Percentiles rank a stretch among this genome's conserved stretches.
Evolutionary conservation across 2,888 invertebrate species (phyloP).

Genomic region (Leucophenga montana): DNA sequence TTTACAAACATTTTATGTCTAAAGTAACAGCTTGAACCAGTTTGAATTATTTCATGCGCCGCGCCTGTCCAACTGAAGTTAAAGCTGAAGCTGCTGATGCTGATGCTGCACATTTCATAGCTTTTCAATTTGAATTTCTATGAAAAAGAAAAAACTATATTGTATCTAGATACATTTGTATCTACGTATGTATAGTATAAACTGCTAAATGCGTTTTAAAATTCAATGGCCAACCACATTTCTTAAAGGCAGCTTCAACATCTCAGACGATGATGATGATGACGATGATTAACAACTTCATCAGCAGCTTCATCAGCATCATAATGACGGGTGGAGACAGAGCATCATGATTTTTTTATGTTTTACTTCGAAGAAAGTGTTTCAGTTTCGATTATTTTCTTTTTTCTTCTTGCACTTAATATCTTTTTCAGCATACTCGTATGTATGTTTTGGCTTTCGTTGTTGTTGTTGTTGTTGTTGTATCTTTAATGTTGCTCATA

Average conservation of each 20-base stretch:
- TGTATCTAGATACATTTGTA: background rate
- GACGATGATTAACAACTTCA: background rate
- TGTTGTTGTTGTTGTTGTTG: slow-evolving; percentile 33
- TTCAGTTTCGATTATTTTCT: slow-evolving; percentile 10
- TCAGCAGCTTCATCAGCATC: background rate
- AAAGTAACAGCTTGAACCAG: slow-evolving; percentile 40
- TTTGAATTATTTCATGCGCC: slow-evolving; percentile 39
- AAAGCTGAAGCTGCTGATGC: slow-evolving; percentile 14
- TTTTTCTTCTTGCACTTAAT: slow-evolving; percentile 22
- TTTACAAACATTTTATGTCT: slow-evolving; percentile 26
- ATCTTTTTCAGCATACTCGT: slow-evolving; percentile 40
- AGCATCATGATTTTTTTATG: background rate
- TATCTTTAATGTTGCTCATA: slow-evolving; percentile 54
- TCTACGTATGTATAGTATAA: background rate
- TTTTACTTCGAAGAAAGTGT: slow-evolving; percentile 5
- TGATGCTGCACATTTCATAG: slow-evolving; percentile 43
- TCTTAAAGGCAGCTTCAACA: background rate
- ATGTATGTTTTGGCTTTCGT: slow-evolving; percentile 46
- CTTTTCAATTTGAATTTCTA: slow-evolving; percentile 15
- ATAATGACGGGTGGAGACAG: background rate
- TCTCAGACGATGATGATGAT: background rate
- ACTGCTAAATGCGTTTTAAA: background rate
- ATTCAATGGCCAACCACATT: slow-evolving; percentile 7
- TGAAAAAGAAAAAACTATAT: background rate
- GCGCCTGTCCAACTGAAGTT: slow-evolving; percentile 40